Conservation (phyloP, 2,113 vertebrate genomes). For the Eulacestoma nigropectus region DNA sequence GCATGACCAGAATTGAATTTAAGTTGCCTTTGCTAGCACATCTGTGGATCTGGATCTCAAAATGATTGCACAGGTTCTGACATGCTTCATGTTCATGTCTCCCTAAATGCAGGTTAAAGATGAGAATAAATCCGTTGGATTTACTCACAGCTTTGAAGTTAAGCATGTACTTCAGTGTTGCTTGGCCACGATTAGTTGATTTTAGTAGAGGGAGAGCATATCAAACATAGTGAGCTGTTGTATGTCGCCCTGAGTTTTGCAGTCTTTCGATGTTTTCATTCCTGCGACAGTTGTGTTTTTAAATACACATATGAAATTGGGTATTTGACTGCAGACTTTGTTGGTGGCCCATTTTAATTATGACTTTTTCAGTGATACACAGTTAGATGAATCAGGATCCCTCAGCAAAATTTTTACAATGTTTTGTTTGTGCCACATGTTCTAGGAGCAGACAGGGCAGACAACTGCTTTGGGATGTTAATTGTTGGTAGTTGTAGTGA, state of each 20-base stretch:
- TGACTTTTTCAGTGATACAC: neutral
- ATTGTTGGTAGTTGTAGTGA: neutral
- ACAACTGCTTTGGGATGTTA: neutral
- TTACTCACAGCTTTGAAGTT: neutral
- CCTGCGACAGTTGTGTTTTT: too few species aligned
- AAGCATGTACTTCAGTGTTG: neutral
- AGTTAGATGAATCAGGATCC: neutral
- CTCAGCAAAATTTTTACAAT: neutral
- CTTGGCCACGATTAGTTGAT: neutral
- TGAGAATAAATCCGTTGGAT: neutral
- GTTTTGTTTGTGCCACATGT: neutral
- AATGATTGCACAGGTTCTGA: neutral
- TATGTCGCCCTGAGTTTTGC: too few species aligned
- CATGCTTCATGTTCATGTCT: neutral
- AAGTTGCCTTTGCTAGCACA: neutral
- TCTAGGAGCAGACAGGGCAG: neutral
- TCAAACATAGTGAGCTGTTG: neutral
- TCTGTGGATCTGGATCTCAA: neutral
- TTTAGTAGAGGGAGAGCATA: neutral
- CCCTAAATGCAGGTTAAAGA: neutral
- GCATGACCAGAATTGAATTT: neutral
- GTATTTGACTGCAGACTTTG: neutral
- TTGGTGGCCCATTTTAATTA: neutral
- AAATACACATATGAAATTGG: neutral
- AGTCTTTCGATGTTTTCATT: too few species aligned